These are phyloP conservation scores for Caenorhabditis macrosperma DNA, from an alignment of 2,888 invertebrate genomes.

Conservation along the genomic window DNA sequence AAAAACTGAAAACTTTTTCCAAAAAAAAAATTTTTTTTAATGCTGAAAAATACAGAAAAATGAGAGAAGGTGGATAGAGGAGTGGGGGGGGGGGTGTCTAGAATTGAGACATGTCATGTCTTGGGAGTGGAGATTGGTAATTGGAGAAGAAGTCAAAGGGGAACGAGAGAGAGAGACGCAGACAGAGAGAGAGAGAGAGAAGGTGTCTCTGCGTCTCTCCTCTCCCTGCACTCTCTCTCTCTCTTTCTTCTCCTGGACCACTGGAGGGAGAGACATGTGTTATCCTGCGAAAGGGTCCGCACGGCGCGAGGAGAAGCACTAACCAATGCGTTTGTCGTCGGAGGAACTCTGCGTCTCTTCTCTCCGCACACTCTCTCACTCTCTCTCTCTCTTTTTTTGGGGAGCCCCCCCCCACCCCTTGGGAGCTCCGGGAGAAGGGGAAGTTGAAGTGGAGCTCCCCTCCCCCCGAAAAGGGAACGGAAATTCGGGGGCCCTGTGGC, in stretches of 20 bases:
- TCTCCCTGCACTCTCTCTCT: background rate
- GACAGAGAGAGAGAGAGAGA: background rate
- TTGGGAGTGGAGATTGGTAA: no score
- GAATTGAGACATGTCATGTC: background rate
- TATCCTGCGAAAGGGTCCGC: background rate
- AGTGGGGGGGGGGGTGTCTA: no score
- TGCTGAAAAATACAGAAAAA: background rate
- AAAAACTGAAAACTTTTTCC: background rate
- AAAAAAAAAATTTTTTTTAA: background rate
- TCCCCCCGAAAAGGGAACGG: no score
- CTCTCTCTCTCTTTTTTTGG: no score
- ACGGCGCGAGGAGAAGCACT: background rate
- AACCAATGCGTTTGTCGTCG: background rate
- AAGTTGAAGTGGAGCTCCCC: no score
- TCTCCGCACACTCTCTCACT: no score
- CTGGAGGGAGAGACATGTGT: slow-evolving; percentile 11
- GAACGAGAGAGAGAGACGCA: background rate
- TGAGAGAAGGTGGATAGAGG: no score
- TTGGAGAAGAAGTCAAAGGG: slow-evolving; percentile 3
- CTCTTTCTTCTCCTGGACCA: background rate
- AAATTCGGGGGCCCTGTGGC: no score
- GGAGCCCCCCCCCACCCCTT: no score
- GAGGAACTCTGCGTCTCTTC: background rate
- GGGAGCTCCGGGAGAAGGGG: no score
- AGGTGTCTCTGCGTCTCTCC: background rate